Conservation (phyloP, 2,888 invertebrate genomes). For the Parochlus steinenii region DNA sequence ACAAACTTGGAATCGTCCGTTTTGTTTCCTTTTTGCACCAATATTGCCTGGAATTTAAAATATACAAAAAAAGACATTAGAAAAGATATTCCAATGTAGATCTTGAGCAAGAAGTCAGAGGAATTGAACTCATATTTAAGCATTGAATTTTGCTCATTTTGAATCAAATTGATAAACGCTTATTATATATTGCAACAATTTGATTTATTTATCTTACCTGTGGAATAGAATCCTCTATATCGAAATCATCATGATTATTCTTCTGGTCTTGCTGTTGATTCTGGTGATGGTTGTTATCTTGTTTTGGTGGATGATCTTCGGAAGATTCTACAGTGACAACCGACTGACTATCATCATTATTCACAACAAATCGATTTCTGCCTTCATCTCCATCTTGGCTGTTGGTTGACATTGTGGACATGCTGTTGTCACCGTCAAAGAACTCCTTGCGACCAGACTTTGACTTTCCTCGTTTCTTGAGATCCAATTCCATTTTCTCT, state of each 20-base stretch:
- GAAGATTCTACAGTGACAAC: conserved; percentile 26
- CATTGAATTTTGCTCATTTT: too few species aligned
- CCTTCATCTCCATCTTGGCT: too few species aligned
- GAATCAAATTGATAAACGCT: conserved; percentile 10
- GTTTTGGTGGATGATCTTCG: conserved; percentile 28
- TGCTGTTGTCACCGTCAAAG: conserved; percentile 19
- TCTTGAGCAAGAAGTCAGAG: too few species aligned
- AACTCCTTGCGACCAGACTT: conserved; percentile 2
- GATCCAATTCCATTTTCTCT: conserved; percentile 10
- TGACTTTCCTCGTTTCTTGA: conserved; percentile 3
- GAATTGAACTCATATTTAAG: too few species aligned
- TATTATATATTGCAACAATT: conserved; percentile 26
- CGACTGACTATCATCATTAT: too few species aligned
- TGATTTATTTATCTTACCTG: conserved; percentile 36
- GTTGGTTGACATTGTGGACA: too few species aligned
- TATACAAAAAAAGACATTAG: too few species aligned
- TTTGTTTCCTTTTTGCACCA: conserved; percentile 15
- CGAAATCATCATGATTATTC: conserved; percentile 33
- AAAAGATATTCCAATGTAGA: too few species aligned
- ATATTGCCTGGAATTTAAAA: too few species aligned
- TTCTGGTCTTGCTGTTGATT: conserved; percentile 35
- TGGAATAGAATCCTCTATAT: conserved; percentile 38
- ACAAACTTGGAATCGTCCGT: conserved; percentile 12
- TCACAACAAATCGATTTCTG: too few species aligned
- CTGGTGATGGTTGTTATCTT: conserved; percentile 19